Evolutionary conservation across 1,140 invertebrate species (phyloP).

Genomic region (Temnothorax nylanderi): DNA sequence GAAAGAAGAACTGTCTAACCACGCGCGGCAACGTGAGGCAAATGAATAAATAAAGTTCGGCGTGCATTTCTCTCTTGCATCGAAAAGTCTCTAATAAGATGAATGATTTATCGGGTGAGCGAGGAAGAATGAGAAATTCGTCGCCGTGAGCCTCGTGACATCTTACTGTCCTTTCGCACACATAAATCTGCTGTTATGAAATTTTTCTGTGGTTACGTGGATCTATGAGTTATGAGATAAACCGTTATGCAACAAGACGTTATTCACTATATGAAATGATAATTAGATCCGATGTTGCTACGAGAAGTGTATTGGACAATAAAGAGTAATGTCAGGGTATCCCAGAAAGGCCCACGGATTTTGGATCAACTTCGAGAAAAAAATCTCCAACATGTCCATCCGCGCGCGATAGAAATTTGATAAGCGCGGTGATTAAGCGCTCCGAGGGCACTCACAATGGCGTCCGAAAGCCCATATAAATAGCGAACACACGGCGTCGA

Average conservation of each 20-base stretch:
- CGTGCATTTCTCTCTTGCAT: neutral
- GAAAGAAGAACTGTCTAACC: slow-evolving; percentile 32
- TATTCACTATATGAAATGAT: slow-evolving; percentile 1
- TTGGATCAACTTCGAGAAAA: slow-evolving; percentile 16
- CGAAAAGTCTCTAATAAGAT: slow-evolving; percentile 45
- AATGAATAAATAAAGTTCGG: slow-evolving; percentile 32
- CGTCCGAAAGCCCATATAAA: slow-evolving; percentile 71
- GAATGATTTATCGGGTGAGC: slow-evolving; percentile 52
- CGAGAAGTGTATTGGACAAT: neutral
- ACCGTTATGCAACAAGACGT: slow-evolving; percentile 17
- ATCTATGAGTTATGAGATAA: slow-evolving; percentile 2
- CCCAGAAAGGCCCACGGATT: neutral
- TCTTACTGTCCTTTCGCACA: slow-evolving; percentile 34
- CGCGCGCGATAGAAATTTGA: slow-evolving; percentile 45
- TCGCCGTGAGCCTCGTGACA: slow-evolving; percentile 48
- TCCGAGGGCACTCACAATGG: slow-evolving; percentile 55
- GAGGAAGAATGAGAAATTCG: slow-evolving; percentile 51
- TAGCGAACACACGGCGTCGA: slow-evolving; percentile 70
- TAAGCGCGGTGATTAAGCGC: slow-evolving; percentile 49
- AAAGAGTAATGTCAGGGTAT: neutral
- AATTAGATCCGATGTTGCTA: slow-evolving; percentile 6
- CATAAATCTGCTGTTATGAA: slow-evolving; percentile 50
- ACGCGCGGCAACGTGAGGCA: neutral
- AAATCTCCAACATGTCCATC: neutral
- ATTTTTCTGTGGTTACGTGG: slow-evolving; percentile 24